These are phyloP conservation scores for Trichopria drosophilae DNA, from an alignment of 2,888 invertebrate species.

Conservation along the genomic window DNA sequence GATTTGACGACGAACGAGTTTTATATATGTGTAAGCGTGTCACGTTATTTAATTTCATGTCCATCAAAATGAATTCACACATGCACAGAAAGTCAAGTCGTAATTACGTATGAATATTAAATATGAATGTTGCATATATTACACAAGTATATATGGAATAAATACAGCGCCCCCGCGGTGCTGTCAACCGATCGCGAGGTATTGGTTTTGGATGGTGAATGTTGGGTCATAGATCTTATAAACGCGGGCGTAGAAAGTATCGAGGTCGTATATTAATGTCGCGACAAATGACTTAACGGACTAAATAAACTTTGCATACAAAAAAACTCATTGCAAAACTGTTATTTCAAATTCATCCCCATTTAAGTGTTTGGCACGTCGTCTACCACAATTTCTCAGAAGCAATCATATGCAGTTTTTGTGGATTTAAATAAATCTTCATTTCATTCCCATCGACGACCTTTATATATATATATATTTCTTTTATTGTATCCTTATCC, in stretches of 20 bases:
- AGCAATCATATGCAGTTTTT: too few relatives aligned
- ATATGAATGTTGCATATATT: conserved; percentile 50
- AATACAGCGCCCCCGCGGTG: not conserved
- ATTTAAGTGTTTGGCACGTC: not conserved
- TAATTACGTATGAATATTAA: conserved; percentile 48
- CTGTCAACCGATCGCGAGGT: not conserved
- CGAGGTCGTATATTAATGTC: conserved; percentile 44
- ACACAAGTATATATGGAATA: conserved; percentile 40
- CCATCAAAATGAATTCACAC: conserved; percentile 43
- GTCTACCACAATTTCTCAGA: too few relatives aligned
- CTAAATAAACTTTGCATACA: conserved; percentile 46
- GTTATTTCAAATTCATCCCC: not conserved
- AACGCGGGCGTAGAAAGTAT: conserved; percentile 45
- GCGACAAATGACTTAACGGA: conserved; percentile 43
- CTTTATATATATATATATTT: too few relatives aligned
- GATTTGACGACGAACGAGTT: conserved; percentile 47
- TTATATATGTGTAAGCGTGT: conserved; percentile 44
- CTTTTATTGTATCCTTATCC: too few relatives aligned
- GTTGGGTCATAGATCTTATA: conserved; percentile 42
- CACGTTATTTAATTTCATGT: conserved; percentile 42
- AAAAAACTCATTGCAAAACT: conserved; percentile 25
- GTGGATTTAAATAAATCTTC: too few relatives aligned
- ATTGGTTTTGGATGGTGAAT: conserved; percentile 14
- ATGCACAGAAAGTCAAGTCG: conserved; percentile 42
- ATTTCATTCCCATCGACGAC: too few relatives aligned